phyloP scores from a whole-genome alignment of 2,113 vertebrate genomes.

The Thunnus maccoyii region DNA sequence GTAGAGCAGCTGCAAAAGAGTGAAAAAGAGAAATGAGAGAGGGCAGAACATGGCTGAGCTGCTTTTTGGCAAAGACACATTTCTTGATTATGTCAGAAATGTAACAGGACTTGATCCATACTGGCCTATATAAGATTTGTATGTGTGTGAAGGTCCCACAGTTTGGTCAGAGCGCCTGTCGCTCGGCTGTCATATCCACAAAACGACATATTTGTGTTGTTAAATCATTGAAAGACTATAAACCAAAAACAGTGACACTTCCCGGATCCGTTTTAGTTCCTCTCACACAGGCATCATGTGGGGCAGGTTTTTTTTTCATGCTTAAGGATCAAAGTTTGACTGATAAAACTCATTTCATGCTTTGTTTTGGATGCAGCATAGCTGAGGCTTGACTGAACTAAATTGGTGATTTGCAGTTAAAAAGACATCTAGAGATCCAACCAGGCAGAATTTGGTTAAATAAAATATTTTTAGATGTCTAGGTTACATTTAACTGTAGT shows the following conservation, averaged over 20 bases:
- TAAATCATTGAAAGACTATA: constrained; percentile 3
- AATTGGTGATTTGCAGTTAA: neutral
- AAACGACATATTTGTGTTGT: neutral
- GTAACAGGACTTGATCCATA: constrained; percentile 45
- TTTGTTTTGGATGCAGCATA: neutral
- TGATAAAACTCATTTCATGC: neutral
- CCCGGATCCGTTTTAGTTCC: constrained; percentile 65
- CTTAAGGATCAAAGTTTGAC: neutral
- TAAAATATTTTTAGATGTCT: neutral
- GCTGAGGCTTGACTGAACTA: neutral
- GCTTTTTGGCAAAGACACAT: neutral
- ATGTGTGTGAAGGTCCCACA: neutral
- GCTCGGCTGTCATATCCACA: neutral
- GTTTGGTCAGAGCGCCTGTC: neutral
- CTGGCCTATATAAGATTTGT: neutral
- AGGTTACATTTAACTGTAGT: neutral
- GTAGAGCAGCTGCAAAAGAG: neutral
- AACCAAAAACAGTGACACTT: constrained; percentile 41
- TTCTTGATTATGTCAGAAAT: constrained; percentile 46
- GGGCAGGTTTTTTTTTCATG: constrained; percentile 8
- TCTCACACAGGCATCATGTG: constrained; percentile 47
- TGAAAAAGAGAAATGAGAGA: constrained; percentile 19
- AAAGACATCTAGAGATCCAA: neutral
- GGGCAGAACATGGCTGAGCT: neutral
- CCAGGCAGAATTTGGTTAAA: neutral